Base-by-base conservation (phyloP, 2,888 invertebrate genomes). In the Parnassius apollo region DNA sequence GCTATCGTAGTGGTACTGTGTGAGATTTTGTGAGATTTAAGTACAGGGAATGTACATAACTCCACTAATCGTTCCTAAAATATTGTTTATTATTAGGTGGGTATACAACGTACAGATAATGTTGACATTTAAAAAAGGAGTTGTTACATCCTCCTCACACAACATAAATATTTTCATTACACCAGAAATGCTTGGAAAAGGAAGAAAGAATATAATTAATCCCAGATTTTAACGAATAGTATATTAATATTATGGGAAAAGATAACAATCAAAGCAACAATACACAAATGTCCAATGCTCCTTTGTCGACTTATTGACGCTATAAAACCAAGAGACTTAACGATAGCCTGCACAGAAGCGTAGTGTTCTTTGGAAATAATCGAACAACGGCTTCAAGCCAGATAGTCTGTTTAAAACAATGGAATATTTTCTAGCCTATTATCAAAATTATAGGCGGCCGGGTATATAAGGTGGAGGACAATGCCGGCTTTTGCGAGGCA, bases 391-490 rank as follows among this genome's bases (percentile, higher is more conserved):
- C 83, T 80, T 82, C 84, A 77, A 81, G 80, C 75, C 78, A 81
- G 85, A 85, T 86, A 85, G 82, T 77, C 83, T 76, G 80, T 69
- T 74, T 70, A 70, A 85, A 81, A 91, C 90, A 91, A 91, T 87
- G 86, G 86, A 83, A 86, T 86, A 88, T 88, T 91, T 87, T 88
- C 90, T 88, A 85, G 88, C 78, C 86, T 90, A 88, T 91, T 89
- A 88, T 90, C 88, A 88, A 89, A 91, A 90, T 91, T 88, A 88
- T 88, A 82, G 88, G 79, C 84, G 67, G 80, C 75, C 71, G 77
- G 76, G 76, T 69, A 74, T 73, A 74, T 73, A 74, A 76, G 77
- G 69, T 66, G 68, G 70, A 75, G 82, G 82, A 90, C 88, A 89
- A 90, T 85, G 74, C 78, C 49, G 49, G 49, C 75, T 69, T 65